Evolutionary conservation across 2,888 invertebrate genomes (phyloP).

Genomic region (Dryomyza anilis): DNA sequence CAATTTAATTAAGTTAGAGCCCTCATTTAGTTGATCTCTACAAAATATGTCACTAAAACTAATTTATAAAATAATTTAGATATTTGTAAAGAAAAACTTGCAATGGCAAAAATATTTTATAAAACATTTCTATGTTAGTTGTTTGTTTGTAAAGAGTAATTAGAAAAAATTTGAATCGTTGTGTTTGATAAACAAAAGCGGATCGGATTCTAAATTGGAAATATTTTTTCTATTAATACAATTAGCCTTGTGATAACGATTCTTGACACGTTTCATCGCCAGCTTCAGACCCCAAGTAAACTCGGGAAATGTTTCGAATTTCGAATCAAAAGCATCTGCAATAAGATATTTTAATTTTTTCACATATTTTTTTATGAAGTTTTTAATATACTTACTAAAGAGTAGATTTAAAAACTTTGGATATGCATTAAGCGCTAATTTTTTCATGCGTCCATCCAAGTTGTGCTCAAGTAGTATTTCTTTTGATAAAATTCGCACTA

Average conservation of each 20-base stretch:
- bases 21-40: no score
- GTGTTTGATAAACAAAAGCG: slow-evolving; percentile 2
- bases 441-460: slow-evolving; percentile 7
- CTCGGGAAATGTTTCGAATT: slow-evolving; percentile 17
- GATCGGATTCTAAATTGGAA: background rate
- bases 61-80: no score
- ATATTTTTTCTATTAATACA: slow-evolving; percentile 10
- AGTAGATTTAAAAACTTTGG: slow-evolving; percentile 13
- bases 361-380: background rate
- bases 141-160: no score
- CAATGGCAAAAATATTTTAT: no score
- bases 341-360: background rate
- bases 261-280: slow-evolving; percentile 17
- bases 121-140: background rate
- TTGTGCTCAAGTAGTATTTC: slow-evolving; percentile 16
- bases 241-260: slow-evolving; percentile 14
- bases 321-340: slow-evolving; percentile 2
- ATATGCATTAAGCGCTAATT: slow-evolving; percentile 9
- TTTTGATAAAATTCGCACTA: slow-evolving; percentile 14
- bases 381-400: background rate
- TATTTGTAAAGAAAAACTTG: no score
- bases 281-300: slow-evolving; percentile 13
- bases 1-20: no score
- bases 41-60: no score
- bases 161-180: no score